Percentiles rank a stretch among this genome's conserved stretches.
phyloP scores from a whole-genome alignment of 2,113 vertebrate species.

The Polypterus bichir region DNA sequence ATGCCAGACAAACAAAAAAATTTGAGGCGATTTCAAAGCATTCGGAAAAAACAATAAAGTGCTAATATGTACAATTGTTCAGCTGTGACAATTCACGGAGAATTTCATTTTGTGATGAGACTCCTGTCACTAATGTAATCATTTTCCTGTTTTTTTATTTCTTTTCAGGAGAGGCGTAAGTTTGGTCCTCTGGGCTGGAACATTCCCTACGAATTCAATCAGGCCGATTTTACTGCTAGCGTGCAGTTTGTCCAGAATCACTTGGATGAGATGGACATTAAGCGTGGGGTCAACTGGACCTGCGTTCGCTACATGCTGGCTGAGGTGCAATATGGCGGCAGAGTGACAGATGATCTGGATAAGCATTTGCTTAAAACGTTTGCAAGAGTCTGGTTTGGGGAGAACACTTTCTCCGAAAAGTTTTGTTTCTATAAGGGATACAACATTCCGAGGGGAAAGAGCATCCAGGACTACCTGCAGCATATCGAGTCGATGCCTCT shows the following conservation, averaged over 20 bases:
- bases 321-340: conserved; percentile 61
- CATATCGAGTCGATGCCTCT: conserved; percentile 51
- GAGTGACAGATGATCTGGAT: conserved; percentile 59
- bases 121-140: background rate
- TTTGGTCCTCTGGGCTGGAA: conserved; percentile 64
- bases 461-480: conserved; percentile 50
- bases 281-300: conserved; percentile 54
- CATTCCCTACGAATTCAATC: conserved; percentile 63
- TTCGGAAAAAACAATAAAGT: no score
- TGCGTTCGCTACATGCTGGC: conserved; percentile 59
- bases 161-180: conserved; percentile 47
- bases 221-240: conserved; percentile 51
- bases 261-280: conserved; percentile 52
- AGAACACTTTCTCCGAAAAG: conserved; percentile 43
- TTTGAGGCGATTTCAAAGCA: no score
- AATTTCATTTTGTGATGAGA: background rate
- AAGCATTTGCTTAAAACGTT: conserved; percentile 63
- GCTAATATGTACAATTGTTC: no score
- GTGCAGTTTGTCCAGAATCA: conserved; percentile 62
- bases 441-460: conserved; percentile 53
- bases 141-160: background rate
- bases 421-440: conserved; percentile 57
- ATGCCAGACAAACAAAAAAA: no score
- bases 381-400: conserved; percentile 58
- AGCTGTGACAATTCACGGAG: no score